Conservation (phyloP, 92 coral and sea anemone species). For the Hydrozoanthus gracilis region DNA sequence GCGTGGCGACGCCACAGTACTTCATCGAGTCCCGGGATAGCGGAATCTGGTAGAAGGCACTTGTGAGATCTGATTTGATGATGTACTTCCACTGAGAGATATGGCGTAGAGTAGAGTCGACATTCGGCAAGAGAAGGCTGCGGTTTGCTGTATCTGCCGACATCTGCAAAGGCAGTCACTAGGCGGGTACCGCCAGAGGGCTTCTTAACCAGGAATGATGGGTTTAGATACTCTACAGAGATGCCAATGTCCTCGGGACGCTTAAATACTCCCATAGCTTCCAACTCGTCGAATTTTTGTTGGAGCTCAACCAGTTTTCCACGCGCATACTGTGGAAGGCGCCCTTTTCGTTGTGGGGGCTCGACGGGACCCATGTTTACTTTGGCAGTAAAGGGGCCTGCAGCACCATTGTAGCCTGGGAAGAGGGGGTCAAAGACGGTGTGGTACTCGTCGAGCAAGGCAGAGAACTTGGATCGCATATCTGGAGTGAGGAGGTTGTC, state of each 20-base stretch:
- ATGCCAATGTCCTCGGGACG: conserved; percentile 57
- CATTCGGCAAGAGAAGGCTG: conserved; percentile 69
- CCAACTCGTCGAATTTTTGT: conserved; percentile 53
- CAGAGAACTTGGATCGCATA: conserved; percentile 33
- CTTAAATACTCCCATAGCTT: conserved; percentile 44
- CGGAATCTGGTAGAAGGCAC: conserved; percentile 54
- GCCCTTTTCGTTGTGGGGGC: conserved; percentile 59
- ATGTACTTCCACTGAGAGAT: conserved; percentile 61
- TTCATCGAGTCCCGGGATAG: conserved; percentile 52
- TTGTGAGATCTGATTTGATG: conserved; percentile 54
- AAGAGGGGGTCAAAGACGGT: conserved; percentile 38
- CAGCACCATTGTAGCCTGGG: conserved; percentile 45
- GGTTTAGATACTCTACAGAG: conserved; percentile 60
- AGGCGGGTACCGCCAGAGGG: conserved; percentile 56
- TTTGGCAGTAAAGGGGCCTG: conserved; percentile 45
- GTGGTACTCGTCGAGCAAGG: conserved; percentile 41
- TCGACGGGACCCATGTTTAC: conserved; percentile 69
- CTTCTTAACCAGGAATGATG: conserved; percentile 65
- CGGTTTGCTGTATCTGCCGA: conserved; percentile 61
- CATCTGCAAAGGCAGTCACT: conserved; percentile 69
- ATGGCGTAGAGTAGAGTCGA: conserved; percentile 56
- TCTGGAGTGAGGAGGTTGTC: conserved; percentile 47
- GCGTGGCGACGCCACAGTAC: conserved; percentile 55
- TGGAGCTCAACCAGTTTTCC: conserved; percentile 62
- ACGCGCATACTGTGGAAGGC: conserved; percentile 61